Conservation (phyloP, 2,888 invertebrate genomes). For the Icerya purchasi region DNA sequence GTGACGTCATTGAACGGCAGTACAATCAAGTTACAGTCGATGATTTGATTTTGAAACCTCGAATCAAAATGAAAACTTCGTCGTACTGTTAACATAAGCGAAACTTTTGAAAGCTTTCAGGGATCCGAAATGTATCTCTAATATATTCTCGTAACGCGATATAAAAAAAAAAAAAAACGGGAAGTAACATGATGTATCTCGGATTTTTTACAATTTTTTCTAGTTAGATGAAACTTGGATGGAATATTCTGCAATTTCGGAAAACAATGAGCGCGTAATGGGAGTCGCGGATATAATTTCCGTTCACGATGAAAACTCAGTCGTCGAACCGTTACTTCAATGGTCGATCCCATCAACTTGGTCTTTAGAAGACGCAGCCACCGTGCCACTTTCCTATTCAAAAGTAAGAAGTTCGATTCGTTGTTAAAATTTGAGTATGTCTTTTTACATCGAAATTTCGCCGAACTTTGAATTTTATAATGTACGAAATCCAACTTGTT, state of each 20-base stretch:
- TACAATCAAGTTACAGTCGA: no score
- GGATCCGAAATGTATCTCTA: no score
- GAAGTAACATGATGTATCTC: no score
- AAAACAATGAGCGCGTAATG: constrained; percentile 17
- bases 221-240: constrained; percentile 10
- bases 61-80: no score
- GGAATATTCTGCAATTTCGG: constrained; percentile 17
- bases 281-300: constrained; percentile 18
- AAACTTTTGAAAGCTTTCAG: no score
- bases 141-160: no score
- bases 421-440: not conserved
- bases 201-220: not conserved
- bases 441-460: not conserved
- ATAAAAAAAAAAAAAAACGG: no score
- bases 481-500: no score
- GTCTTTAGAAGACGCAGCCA: constrained; percentile 31
- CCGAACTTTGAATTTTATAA: no score
- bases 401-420: constrained; percentile 21
- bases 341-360: constrained; percentile 30
- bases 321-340: constrained; percentile 8
- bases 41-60: no score
- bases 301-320: constrained; percentile 2
- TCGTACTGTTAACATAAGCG: no score
- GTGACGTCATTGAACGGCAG: no score
- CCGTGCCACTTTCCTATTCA: constrained; percentile 32